Evolutionary conservation across 1,140 invertebrate genomes (phyloP).

Genomic region (Pogonomyrmex barbatus): DNA sequence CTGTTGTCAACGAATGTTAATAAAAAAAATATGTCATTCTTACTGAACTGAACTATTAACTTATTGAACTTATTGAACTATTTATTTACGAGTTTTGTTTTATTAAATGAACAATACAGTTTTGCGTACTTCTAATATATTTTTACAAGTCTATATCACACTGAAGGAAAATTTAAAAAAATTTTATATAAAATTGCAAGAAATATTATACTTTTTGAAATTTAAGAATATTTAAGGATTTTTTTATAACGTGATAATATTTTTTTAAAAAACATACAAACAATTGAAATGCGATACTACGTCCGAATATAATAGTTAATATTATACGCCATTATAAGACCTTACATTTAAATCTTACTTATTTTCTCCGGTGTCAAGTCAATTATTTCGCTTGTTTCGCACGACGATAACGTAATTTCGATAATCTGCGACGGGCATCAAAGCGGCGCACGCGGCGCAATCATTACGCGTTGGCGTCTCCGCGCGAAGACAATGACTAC

Average conservation of each 20-base stretch:
- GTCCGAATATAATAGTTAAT: neutral
- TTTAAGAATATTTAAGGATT: neutral
- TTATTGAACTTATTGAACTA: no score
- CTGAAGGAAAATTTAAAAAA: neutral
- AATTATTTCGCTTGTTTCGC: neutral
- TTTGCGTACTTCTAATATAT: neutral
- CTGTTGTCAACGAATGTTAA: neutral
- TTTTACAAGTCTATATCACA: neutral
- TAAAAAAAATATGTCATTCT: neutral
- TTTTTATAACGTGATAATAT: neutral
- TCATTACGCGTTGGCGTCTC: constrained; percentile 38
- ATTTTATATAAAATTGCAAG: neutral
- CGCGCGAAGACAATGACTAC: constrained; percentile 60
- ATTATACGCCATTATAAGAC: neutral
- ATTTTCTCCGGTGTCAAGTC: neutral
- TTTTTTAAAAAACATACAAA: constrained; percentile 12
- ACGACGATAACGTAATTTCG: constrained; percentile 41
- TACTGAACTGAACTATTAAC: neutral
- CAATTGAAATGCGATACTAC: neutral
- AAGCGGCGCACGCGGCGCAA: constrained; percentile 26
- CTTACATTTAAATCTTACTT: neutral
- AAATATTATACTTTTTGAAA: neutral
- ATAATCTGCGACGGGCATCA: constrained; percentile 42
- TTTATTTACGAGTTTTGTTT: neutral
- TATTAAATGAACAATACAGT: neutral